Conservation (phyloP, 1,140 invertebrate species). For the Charaxes varanes region DNA sequence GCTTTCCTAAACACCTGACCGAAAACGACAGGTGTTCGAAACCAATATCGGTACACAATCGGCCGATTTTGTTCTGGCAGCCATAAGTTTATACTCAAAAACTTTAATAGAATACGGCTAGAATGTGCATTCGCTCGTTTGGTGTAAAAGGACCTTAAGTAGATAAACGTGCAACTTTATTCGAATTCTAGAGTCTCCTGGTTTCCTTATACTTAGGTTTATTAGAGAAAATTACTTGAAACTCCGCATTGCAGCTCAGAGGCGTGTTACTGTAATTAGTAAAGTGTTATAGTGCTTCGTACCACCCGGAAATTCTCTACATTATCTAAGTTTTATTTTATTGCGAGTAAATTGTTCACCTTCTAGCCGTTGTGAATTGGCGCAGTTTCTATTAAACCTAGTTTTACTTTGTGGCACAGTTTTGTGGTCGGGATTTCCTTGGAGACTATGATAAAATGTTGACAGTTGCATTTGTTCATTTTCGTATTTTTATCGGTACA, state of each 20-base stretch:
- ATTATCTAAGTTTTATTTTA: conserved; percentile 46
- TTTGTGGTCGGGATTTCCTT: too few relatives aligned
- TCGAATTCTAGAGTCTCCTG: conserved; percentile 16
- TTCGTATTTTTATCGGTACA: too few relatives aligned
- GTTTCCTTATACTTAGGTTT: conserved; percentile 43
- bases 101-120: too few relatives aligned
- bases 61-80: conserved; percentile 15
- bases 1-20: conserved; percentile 35
- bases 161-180: conserved; percentile 10
- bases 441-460: too few relatives aligned
- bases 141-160: too few relatives aligned
- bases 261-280: conserved; percentile 54
- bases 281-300: conserved; percentile 40
- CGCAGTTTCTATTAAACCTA: conserved; percentile 6
- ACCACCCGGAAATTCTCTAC: conserved; percentile 25
- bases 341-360: conserved; percentile 29
- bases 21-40: conserved; percentile 42
- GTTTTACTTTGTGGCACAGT: neutral
- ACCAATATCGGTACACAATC: conserved; percentile 29
- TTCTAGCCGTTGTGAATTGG: conserved; percentile 19
- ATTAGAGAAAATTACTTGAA: conserved; percentile 56
- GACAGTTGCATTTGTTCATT: too few relatives aligned
- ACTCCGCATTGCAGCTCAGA: conserved; percentile 54
- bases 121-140: too few relatives aligned
- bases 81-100: too few relatives aligned